Evolutionary conservation across 1,140 invertebrate species (phyloP).

Genomic region (Drosophila subpulchrella): DNA sequence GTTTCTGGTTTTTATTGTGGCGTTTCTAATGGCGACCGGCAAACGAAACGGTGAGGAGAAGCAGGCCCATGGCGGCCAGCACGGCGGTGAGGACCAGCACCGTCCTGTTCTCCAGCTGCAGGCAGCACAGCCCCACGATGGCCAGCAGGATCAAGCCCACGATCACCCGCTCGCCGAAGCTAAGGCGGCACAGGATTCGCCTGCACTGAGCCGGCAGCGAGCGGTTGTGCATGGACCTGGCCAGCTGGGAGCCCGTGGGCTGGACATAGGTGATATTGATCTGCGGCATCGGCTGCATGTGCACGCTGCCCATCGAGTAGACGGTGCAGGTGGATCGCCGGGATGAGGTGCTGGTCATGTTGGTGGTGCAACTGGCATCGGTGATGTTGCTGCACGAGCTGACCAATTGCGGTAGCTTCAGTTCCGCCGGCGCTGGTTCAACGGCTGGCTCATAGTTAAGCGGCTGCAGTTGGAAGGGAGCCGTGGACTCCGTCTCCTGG

Average conservation of each 20-base stretch:
- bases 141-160: not conserved
- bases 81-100: not conserved
- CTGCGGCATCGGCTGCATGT: conserved; percentile 30
- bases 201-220: not conserved
- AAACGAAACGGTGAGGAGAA: not conserved
- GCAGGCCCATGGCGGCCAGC: not conserved
- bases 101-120: not conserved
- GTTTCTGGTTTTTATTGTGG: not conserved
- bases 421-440: not conserved
- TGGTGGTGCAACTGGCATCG: conserved; percentile 9
- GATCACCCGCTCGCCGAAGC: not conserved
- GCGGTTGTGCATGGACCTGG: not conserved
- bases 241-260: not conserved
- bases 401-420: not conserved
- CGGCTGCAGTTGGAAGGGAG: conserved; percentile 54
- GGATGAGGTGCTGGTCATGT: conserved; percentile 31
- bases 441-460: conserved; percentile 3
- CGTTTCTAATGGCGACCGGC: not conserved
- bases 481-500: conserved; percentile 52
- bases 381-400: not conserved
- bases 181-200: conserved; percentile 3
- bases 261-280: conserved; percentile 32
- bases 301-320: conserved; percentile 34
- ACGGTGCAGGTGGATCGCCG: conserved; percentile 25
- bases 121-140: conserved; percentile 4